Evolutionary conservation across 2,888 invertebrate species (phyloP).

Genomic region (Acanthosepion pharaonis): DNA sequence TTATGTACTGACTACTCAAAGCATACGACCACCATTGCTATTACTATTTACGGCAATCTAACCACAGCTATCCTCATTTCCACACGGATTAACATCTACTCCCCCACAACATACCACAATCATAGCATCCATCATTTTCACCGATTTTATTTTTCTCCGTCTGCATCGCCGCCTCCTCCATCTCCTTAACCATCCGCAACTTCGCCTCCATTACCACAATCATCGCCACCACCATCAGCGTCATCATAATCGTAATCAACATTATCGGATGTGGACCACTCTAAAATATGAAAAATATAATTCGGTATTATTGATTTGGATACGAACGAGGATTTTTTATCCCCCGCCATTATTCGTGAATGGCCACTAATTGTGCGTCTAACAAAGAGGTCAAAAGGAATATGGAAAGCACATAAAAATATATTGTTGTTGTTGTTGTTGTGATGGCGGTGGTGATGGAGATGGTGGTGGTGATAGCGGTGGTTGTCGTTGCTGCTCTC

Average conservation of each 20-base stretch:
- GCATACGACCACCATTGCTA: background rate
- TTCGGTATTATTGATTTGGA: conserved; percentile 1
- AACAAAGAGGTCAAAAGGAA: conserved; percentile 23
- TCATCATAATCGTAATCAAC: conserved; percentile 9
- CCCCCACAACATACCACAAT: background rate
- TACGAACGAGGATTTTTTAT: background rate
- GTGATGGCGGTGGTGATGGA: background rate
- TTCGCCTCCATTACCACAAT: background rate
- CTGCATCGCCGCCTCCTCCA: background rate
- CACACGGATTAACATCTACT: background rate
- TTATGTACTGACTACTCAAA: background rate
- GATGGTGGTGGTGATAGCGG: background rate
- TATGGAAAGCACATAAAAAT: background rate
- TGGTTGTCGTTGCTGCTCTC: background rate
- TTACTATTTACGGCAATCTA: background rate
- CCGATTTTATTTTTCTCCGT: background rate
- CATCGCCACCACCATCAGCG: background rate
- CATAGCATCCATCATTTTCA: background rate
- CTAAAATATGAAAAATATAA: conserved; percentile 33
- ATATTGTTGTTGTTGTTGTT: background rate
- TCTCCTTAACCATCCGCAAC: background rate
- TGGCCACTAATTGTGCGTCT: conserved; percentile 21
- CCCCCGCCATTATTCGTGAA: conserved; percentile 9
- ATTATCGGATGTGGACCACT: conserved; percentile 33
- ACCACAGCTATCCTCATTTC: background rate